Evolutionary conservation across 2,888 invertebrate species (phyloP).

Genomic region (Drosophila atroscutellata): DNA sequence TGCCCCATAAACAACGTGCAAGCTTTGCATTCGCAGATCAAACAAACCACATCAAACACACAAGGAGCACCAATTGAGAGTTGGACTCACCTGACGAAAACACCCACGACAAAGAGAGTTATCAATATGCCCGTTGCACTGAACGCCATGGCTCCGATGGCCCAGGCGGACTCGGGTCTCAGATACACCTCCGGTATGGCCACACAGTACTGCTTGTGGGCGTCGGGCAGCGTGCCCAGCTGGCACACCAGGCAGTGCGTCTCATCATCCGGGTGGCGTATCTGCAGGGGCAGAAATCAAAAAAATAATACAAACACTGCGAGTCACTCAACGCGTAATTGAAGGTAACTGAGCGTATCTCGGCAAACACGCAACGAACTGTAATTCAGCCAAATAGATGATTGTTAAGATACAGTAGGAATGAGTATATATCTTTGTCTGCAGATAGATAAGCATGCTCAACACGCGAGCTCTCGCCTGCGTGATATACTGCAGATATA

Average conservation of each 20-base stretch:
- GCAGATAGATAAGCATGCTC: background rate
- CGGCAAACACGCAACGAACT: background rate
- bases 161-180: conserved; percentile 93
- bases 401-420: background rate
- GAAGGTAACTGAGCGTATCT: background rate
- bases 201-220: conserved; percentile 89
- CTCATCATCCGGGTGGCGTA: conserved; percentile 91
- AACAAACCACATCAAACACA: background rate
- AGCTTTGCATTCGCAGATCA: background rate
- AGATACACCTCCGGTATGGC: conserved; percentile 93
- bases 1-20: conserved; percentile 17
- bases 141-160: conserved; percentile 96
- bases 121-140: conserved; percentile 94
- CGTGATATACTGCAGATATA: background rate
- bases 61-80: background rate
- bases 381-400: background rate
- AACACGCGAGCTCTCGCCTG: background rate
- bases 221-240: conserved; percentile 93
- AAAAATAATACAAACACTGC: background rate
- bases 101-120: conserved; percentile 91
- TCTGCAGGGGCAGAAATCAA: conserved; percentile 86
- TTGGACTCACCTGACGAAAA: conserved; percentile 88
- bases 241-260: conserved; percentile 94
- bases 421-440: background rate
- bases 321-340: background rate